Evolutionary conservation across 2,113 vertebrate species (phyloP), one percentile per base, ranked within the genome.

Genomic region (Centrocercus urophasianus): DNA sequence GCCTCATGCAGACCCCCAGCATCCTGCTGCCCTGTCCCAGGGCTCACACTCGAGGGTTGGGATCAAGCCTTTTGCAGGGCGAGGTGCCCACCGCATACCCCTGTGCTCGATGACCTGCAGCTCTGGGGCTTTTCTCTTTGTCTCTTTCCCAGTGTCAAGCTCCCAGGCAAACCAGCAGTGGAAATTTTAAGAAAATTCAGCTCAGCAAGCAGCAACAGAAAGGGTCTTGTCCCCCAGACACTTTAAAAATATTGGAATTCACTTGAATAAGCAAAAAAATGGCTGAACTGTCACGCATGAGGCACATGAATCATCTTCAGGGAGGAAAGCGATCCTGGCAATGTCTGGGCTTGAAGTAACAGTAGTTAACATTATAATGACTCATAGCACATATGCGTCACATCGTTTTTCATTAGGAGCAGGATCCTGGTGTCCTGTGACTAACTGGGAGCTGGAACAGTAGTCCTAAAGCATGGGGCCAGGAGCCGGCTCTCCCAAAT

Each of bases 311-410:
- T 97, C 95, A 96, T 91, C 95, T 89, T 63, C 4, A 2, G 87
- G 88, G 93, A 94, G 76, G 73, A 86, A 90, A 93, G 66, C 1
- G 13, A 84, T 78, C 66, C 80, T 90, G 80, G 73, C 0, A 1
- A 71, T 96, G 90, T 94, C 95, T 94, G 86, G 93, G 93, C 86
- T 95, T 91, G 88, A 95, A 97, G 95, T 78, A 90, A 81, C 75
- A 88, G 93, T 95, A 96, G 94, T 95, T 96, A 97, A 89, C 95
- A 93, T 93, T 93, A 83, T 91, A 95, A 94, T 94, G 94, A 96
- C 91, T 97, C 96, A 97, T 72, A 77, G 65, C 94, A 90, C 59
- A 72, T 90, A 93, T 96, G 94, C 93, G 83, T 94, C 94, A 94
- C 79, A 84, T 95, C n/a, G 24, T 48, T 91, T 95, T 95, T 91